Conservation (phyloP, 2,797 vertebrate species). For the Falco biarmicus region DNA sequence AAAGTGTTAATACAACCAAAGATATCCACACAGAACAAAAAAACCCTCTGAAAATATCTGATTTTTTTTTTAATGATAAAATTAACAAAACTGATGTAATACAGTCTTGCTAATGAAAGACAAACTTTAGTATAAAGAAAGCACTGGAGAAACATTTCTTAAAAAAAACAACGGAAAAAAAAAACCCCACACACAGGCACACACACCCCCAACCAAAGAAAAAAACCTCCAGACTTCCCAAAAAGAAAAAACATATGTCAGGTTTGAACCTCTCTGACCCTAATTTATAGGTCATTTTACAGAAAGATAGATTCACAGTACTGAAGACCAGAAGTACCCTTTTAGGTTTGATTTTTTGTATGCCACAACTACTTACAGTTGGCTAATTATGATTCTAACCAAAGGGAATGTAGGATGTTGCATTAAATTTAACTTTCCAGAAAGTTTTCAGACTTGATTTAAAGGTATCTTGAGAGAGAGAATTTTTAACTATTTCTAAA, state of each 20-base stretch:
- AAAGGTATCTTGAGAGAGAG: not conserved
- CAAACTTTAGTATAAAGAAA: not conserved
- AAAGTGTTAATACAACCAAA: not conserved
- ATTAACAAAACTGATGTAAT: not conserved
- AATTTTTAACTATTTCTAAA: not conserved
- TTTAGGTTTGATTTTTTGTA: not conserved
- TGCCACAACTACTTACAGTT: not conserved
- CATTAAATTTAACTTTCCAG: not conserved
- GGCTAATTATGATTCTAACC: not conserved
- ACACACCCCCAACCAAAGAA: not conserved
- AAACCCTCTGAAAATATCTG: not conserved
- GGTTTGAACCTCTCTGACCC: not conserved
- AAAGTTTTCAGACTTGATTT: not conserved
- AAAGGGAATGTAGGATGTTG: not conserved
- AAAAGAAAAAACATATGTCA: too few relatives aligned
- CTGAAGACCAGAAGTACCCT: not conserved
- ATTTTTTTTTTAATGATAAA: not conserved
- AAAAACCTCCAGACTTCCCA: not conserved
- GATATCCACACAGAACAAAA: not conserved
- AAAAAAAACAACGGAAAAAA: not conserved
- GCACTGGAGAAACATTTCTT: not conserved
- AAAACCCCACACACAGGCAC: not conserved
- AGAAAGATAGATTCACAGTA: not conserved
- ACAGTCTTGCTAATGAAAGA: not conserved
- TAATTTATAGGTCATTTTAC: not conserved